phyloP scores from a whole-genome alignment of 2,113 vertebrate genomes.

The human (Homo sapiens) region DNA sequence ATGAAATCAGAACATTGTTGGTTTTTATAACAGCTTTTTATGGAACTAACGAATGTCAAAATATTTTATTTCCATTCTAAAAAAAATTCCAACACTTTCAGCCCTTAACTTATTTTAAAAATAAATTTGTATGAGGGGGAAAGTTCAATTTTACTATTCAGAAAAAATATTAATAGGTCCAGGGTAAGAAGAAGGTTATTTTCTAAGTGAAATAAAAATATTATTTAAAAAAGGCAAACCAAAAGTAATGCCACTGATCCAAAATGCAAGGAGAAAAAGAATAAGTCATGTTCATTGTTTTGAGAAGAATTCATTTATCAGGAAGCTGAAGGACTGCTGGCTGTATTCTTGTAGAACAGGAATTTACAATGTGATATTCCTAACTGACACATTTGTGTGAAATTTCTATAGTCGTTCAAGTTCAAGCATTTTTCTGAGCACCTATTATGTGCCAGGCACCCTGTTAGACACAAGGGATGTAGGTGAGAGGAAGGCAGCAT shows the following conservation, averaged over 20 bases:
- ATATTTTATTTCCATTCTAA: slow-evolving; percentile 76
- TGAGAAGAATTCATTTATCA: fast-evolving
- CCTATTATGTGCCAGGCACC: neutral
- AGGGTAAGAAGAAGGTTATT: slow-evolving; percentile 33
- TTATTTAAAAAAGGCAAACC: neutral
- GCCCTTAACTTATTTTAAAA: slow-evolving; percentile 64
- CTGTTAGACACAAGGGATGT: fast-evolving
- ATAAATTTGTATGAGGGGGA: slow-evolving; percentile 49
- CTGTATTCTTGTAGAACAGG: fast-evolving
- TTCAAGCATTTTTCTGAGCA: neutral
- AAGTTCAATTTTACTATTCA: slow-evolving; percentile 46
- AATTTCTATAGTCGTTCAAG: fast-evolving
- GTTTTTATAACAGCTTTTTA: slow-evolving; percentile 77
- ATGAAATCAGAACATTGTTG: slow-evolving; percentile 74
- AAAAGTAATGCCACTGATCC: neutral
- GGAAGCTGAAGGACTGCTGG: fast-evolving
- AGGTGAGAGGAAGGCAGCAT: neutral
- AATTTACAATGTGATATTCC: fast-evolving
- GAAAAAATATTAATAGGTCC: slow-evolving; percentile 13
- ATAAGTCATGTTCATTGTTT: fast-evolving
- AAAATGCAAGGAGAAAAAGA: neutral
- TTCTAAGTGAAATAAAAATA: neutral
- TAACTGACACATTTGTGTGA: fast-evolving
- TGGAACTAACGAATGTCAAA: slow-evolving; percentile 80
- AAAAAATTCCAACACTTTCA: slow-evolving; percentile 75